phyloP scores from a whole-genome alignment of 2,113 vertebrate species.

The Atlantisia rogersi region DNA sequence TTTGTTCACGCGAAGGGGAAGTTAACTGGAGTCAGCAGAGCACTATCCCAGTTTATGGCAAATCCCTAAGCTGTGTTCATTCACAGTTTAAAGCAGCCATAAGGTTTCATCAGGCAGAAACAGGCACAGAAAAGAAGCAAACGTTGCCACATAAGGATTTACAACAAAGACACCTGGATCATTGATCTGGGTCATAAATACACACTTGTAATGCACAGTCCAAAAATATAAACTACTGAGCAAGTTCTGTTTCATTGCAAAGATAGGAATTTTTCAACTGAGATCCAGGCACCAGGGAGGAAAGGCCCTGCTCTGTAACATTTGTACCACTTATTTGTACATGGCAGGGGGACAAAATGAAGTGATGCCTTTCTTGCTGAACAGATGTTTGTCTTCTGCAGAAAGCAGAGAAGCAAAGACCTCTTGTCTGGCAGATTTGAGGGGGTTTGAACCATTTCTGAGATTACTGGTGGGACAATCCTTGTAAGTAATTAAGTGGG shows the following conservation, averaged over 20 bases:
- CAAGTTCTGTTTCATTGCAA: background rate
- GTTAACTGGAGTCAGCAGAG: background rate
- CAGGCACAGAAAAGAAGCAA: background rate
- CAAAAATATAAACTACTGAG: background rate
- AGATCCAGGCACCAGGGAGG: background rate
- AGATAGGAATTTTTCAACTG: background rate
- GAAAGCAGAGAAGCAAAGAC: background rate
- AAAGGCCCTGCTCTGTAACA: background rate
- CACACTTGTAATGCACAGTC: accelerated
- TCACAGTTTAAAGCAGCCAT: background rate
- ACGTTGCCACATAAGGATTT: background rate
- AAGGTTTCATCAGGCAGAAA: background rate
- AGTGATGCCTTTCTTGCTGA: background rate
- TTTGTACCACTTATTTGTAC: background rate
- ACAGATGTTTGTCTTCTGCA: background rate
- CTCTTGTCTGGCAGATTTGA: background rate
- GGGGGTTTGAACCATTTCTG: background rate
- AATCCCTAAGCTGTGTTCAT: background rate
- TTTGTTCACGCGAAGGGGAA: background rate
- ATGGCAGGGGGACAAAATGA: background rate
- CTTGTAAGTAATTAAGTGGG: background rate
- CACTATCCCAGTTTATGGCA: background rate
- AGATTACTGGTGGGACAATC: background rate
- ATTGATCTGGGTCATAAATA: background rate
- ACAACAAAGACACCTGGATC: background rate